Evolutionary conservation across 2,797 vertebrate genomes (phyloP).

Genomic region (Cercopithecus neglectus): DNA sequence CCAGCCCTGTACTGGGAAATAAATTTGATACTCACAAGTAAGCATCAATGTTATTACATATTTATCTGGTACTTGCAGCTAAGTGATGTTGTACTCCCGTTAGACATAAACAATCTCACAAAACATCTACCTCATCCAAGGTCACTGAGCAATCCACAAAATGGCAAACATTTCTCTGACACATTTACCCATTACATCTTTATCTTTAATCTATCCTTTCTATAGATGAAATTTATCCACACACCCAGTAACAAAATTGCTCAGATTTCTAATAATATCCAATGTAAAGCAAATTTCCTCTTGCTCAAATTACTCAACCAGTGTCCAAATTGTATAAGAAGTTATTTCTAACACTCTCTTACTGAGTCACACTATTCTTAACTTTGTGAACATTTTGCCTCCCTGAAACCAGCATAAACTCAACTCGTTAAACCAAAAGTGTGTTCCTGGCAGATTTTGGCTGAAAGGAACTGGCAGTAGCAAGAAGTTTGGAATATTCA

Average conservation of each 20-base stretch:
- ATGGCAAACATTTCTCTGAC: background rate
- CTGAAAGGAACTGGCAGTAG: background rate
- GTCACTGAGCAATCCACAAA: background rate
- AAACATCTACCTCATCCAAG: background rate
- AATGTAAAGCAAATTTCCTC: background rate
- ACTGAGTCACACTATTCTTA: background rate
- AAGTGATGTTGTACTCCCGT: background rate
- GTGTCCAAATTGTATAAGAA: background rate
- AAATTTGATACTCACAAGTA: background rate
- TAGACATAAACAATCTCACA: background rate
- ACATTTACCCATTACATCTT: background rate
- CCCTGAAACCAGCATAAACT: background rate
- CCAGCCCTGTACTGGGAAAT: background rate
- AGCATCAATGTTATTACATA: background rate
- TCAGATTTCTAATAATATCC: background rate
- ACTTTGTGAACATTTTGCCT: background rate
- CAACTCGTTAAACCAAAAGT: background rate
- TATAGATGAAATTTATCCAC: background rate
- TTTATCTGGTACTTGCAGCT: background rate
- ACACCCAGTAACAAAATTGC: background rate
- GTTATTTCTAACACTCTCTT: background rate
- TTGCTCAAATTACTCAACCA: background rate
- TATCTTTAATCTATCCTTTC: background rate
- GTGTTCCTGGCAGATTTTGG: background rate
- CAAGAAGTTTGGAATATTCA: background rate